Base-by-base conservation (phyloP, 2,113 vertebrate species). In the Petromus typicus region DNA sequence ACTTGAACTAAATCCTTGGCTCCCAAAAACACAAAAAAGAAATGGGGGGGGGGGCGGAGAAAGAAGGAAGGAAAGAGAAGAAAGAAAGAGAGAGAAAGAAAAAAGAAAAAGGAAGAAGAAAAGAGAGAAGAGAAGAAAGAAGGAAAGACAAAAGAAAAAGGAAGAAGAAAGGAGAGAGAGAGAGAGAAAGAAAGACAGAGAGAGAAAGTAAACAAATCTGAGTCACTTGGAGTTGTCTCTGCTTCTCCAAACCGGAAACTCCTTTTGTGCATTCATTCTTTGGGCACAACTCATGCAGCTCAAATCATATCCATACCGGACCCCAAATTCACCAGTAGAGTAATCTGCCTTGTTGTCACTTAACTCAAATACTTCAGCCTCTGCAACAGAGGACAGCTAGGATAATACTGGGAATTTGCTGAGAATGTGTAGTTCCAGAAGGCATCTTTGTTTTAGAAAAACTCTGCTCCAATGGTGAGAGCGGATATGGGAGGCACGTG, bases 61-160 rank as follows among this genome's bases (percentile, higher is more conserved):
- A 4, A 7, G 34, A 32, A n/a, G n/a, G n/a, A n/a, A n/a, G n/a
- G n/a, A n/a, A 13, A 66, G 2, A 34, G 7, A 16, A 6, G 17
- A 5, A 17, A 27, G 16, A 14, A 12, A 34, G 18, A 9, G 25
- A 3, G 3, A 20, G n/a, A n/a, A n/a, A 56, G 57, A 59, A 22
- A 20, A 22, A 5, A 16, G 12, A 4, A 7, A 66, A 32, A n/a
- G n/a, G n/a, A n/a, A n/a, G n/a, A n/a, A n/a, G n/a, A n/a, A n/a
- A 4, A 18, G 4, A 4, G 23, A 16, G 34, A 13, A 66, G 2
- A 34, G 7, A 16, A 6, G 17, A 5, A 17, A 27, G 16, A 14
- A 12, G 34, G 18, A 9, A 43, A 3, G 3, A 20, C 5, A 3
- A 12, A 10, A 14, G 7, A 37, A 9, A 20, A n/a, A 18, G 2